Base-by-base conservation (phyloP, 1,140 invertebrate genomes). In the Zophobas atratus region DNA sequence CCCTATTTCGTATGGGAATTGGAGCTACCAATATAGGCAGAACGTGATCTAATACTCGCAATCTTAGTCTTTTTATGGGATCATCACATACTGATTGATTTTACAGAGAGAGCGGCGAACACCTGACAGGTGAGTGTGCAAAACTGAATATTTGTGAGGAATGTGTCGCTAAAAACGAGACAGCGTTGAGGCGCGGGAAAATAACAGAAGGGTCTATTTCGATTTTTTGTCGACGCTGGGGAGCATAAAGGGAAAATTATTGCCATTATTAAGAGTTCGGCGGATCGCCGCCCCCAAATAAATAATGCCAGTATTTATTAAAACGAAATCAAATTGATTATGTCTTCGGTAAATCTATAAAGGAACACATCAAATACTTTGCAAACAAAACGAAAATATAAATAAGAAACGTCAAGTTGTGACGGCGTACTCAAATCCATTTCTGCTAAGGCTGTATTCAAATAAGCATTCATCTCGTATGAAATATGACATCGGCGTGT, bases 381-480 rank as follows among this genome's bases (percentile, higher is more conserved):
- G 60, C 60, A 67, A 67, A 67, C 60, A 67, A 67, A 67, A 46
- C 39, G 60, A 73, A 73, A 53, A 55, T 73, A 73, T 73, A 73
- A 73, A 73, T 73, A 73, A 73, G 71, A 73, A 41, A 67, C 39
- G 71, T 73, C 71, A 73, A 73, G 71, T 73, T 73, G 48, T 73
- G 71, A 73, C 60, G 60, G 60, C 39, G 60, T 67, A 67, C 71
- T 73, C 48, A 73, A 73, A 73, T 73, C 48, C 71, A 73, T 73
- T 73, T 55, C 48, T 53, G 49, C 39, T 73, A 73, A 73, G 55
- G 71, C 71, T 56, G 71, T 73, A 73, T 73, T 73, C 71, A 73
- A 73, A 73, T 55, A 73, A 73, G 56, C 71, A 73, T 73, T 73
- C 55, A 73, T 73, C 71, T 73, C 71, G 71, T 56, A 55, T 73